phyloP scores from a whole-genome alignment of 2,888 invertebrate species.

The Oligia latruncula region DNA sequence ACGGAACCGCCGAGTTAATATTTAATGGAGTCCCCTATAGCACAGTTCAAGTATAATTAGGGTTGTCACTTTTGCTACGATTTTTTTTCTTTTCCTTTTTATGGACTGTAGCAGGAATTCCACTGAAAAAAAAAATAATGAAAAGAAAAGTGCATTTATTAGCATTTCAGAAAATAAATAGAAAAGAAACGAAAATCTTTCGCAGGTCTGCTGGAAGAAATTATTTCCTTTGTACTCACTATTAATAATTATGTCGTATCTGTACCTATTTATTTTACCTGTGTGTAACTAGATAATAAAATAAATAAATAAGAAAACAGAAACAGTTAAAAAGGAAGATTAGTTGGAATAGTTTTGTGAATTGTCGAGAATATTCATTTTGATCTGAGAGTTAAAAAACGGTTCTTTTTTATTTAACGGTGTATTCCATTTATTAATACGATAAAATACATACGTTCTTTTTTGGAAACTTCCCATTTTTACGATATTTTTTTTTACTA shows the following conservation, averaged over 20 bases:
- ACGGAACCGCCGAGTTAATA: slow-evolving; percentile 67
- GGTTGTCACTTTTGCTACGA: slow-evolving; percentile 40
- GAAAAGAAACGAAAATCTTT: too few species aligned
- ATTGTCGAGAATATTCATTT: background rate
- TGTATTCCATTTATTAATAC: background rate
- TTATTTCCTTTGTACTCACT: too few species aligned
- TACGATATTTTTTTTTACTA: background rate
- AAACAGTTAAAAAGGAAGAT: too few species aligned
- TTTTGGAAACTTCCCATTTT: too few species aligned
- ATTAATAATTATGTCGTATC: too few species aligned
- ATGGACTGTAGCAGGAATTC: background rate
- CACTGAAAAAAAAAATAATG: background rate
- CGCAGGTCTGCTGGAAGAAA: too few species aligned
- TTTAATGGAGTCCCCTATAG: slow-evolving; percentile 67
- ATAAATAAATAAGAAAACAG: too few species aligned
- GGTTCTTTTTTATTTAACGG: background rate
- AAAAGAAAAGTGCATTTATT: too few species aligned
- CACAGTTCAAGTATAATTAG: slow-evolving; percentile 49
- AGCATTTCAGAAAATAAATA: too few species aligned
- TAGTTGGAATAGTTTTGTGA: background rate
- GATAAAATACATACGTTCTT: background rate
- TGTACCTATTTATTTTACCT: too few species aligned
- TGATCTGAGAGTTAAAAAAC: slow-evolving; percentile 1
- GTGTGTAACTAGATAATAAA: too few species aligned
- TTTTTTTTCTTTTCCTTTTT: background rate